Conservation (phyloP, 2,888 invertebrate genomes). For the Aplocera efformata region DNA sequence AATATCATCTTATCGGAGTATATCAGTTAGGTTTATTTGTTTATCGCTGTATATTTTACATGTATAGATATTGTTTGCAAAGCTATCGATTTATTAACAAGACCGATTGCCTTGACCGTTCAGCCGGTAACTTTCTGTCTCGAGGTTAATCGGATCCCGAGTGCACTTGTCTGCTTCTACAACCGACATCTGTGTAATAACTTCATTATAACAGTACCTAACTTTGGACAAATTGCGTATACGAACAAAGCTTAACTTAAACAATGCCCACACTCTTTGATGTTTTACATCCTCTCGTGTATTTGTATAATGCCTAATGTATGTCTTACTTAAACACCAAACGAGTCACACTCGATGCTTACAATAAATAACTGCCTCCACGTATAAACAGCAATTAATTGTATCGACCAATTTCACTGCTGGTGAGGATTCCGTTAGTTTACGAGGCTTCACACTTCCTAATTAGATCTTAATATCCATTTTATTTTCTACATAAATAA, state of each 20-base stretch:
- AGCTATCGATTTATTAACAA: conserved; percentile 31
- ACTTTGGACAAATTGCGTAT: too few species aligned
- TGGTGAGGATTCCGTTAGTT: conserved; percentile 35
- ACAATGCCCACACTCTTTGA: conserved; percentile 3
- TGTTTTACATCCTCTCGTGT: conserved; percentile 3
- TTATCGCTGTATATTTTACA: conserved; percentile 22
- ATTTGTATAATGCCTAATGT: conserved; percentile 10
- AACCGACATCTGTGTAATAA: conserved; percentile 36
- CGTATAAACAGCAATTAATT: conserved; percentile 43
- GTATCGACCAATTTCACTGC: conserved; percentile 30
- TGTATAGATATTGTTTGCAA: conserved; percentile 22
- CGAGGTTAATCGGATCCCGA: conserved; percentile 60
- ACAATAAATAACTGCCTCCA: conserved; percentile 27
- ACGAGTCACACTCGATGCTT: conserved; percentile 13
- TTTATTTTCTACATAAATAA: conserved; percentile 14
- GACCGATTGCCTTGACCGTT: conserved; percentile 68
- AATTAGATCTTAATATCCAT: conserved; percentile 37
- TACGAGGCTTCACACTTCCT: conserved; percentile 40
- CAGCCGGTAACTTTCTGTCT: conserved; percentile 61
- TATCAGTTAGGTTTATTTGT: conserved; percentile 22
- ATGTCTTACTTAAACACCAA: conserved; percentile 12
- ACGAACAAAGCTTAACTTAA: too few species aligned
- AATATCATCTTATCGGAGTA: conserved; percentile 22
- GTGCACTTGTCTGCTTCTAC: conserved; percentile 17
- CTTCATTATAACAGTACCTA: too few species aligned